phyloP scores from a whole-genome alignment of 2,113 vertebrate species.

The Serinus canaria region DNA sequence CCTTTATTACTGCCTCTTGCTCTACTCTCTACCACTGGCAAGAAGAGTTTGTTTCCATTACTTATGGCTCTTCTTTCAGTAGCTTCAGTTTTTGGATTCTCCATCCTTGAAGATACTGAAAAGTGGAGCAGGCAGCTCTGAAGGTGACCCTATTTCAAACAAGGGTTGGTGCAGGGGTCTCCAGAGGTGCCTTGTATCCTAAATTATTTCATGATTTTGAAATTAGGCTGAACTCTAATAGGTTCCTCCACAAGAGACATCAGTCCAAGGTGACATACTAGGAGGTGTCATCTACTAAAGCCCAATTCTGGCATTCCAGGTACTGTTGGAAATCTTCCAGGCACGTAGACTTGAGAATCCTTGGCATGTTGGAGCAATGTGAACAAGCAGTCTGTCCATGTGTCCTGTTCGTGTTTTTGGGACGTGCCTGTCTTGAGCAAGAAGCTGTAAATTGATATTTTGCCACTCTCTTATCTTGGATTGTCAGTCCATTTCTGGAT shows the following conservation, averaged over 20 bases:
- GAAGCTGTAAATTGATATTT: background rate
- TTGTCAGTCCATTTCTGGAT: background rate
- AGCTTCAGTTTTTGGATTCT: background rate
- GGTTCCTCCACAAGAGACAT: background rate
- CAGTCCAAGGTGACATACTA: background rate
- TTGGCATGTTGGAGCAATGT: background rate
- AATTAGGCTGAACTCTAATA: background rate
- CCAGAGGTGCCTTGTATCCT: conserved; percentile 17
- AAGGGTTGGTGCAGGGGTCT: background rate
- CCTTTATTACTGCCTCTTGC: background rate
- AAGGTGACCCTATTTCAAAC: background rate
- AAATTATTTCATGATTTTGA: background rate
- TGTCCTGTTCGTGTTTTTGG: background rate
- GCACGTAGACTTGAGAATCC: background rate
- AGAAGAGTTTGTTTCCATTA: background rate
- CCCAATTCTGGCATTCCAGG: background rate
- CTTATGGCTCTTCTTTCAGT: background rate
- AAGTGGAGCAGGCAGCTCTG: background rate
- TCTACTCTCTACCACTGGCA: background rate
- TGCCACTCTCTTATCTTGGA: background rate
- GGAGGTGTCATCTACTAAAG: background rate
- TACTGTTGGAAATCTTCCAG: background rate
- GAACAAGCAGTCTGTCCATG: background rate
- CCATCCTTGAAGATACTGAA: background rate
- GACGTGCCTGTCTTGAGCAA: background rate